Evolutionary conservation across 2,888 invertebrate genomes (phyloP).

Genomic region (Lampropteryx suffumata): DNA sequence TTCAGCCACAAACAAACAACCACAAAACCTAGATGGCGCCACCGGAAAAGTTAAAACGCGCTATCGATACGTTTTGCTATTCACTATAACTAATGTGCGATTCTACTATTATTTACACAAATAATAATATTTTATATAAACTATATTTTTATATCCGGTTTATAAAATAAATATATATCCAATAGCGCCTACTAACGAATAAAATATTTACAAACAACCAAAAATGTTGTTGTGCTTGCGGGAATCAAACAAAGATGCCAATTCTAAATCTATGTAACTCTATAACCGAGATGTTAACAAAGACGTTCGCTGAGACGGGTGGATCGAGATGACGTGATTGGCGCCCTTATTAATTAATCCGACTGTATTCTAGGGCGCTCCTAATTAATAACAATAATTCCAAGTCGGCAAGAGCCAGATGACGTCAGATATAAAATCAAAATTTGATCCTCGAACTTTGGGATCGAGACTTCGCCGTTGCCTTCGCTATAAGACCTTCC

Average conservation of each 20-base stretch:
- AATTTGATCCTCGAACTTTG: slow-evolving; percentile 25
- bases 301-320: slow-evolving; percentile 73
- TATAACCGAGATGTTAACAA: slow-evolving; percentile 69
- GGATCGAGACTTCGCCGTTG: slow-evolving; percentile 1
- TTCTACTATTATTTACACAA: too few relatives aligned
- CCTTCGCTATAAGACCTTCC: neutral
- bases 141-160: too few relatives aligned
- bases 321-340: slow-evolving; percentile 74
- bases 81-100: too few relatives aligned
- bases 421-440: slow-evolving; percentile 66
- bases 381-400: slow-evolving; percentile 82
- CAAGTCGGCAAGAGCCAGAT: slow-evolving; percentile 64
- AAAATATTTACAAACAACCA: too few relatives aligned
- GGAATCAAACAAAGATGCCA: neutral
- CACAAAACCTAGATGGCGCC: too few relatives aligned
- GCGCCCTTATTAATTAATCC: slow-evolving; percentile 80
- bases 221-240: too few relatives aligned
- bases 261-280: slow-evolving; percentile 42
- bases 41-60: too few relatives aligned
- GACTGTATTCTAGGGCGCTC: slow-evolving; percentile 56
- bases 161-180: too few relatives aligned
- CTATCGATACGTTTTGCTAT: too few relatives aligned
- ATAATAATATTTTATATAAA: too few relatives aligned
- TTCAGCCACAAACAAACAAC: too few relatives aligned
- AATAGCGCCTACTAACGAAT: too few relatives aligned